These are phyloP conservation scores for Sebastes reedi DNA, from an alignment of 2,797 vertebrate species.

Conservation along the genomic window DNA sequence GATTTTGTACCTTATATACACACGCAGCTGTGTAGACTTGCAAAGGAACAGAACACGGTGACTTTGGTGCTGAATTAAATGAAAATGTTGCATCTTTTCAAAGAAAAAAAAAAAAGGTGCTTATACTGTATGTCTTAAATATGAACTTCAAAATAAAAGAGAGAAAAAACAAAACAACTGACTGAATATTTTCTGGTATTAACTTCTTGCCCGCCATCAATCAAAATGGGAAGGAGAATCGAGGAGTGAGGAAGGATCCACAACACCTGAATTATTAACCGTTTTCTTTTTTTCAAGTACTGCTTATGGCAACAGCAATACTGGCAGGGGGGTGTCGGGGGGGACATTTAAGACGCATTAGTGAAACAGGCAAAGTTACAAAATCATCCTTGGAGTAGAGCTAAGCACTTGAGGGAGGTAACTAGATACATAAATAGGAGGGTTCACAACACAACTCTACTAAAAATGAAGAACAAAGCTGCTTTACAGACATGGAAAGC, in stretches of 20 bases:
- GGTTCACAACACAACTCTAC: conserved; percentile 25
- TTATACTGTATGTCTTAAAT: conserved; percentile 41
- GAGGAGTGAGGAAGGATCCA: conserved; percentile 34
- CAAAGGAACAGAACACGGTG: conserved; percentile 51
- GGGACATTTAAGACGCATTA: conserved; percentile 58
- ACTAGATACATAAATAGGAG: conserved; percentile 53
- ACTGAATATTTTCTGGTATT: conserved; percentile 43
- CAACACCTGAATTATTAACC: conserved; percentile 44
- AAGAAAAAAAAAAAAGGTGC: conserved; percentile 60
- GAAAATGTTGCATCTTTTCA: conserved; percentile 50
- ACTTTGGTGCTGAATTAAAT: conserved; percentile 75
- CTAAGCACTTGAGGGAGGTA: conserved; percentile 63
- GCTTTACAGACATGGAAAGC: conserved; percentile 43
- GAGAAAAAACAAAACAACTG: conserved; percentile 19
- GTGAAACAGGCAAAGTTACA: conserved; percentile 63
- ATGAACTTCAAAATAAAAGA: conserved; percentile 3
- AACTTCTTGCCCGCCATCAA: conserved; percentile 23
- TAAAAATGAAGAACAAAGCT: conserved; percentile 52
- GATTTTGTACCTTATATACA: conserved; percentile 81
- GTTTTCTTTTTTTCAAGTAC: conserved; percentile 31
- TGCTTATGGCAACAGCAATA: conserved; percentile 42
- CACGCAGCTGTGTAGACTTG: conserved; percentile 64
- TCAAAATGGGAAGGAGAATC: conserved; percentile 27
- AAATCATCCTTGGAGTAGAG: conserved; percentile 50
- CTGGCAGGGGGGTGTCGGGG: neutral